phyloP scores from a whole-genome alignment of 1,140 invertebrate species.

The Pseudomyrmex flavicornis region DNA sequence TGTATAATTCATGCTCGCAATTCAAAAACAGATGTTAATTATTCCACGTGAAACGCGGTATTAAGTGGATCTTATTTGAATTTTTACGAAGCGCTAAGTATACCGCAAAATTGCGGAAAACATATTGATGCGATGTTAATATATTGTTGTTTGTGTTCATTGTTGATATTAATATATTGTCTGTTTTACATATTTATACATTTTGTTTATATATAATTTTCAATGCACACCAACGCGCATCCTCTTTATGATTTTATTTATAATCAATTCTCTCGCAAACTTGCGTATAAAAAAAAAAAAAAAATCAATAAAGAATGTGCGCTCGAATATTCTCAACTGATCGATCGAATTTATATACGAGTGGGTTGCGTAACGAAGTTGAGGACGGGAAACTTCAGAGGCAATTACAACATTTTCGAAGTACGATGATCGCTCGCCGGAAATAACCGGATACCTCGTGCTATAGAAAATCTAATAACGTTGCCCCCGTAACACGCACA shows the following conservation, averaged over 20 bases:
- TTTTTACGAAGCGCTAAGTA: too few relatives aligned
- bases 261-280: too few relatives aligned
- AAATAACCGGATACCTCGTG: not conserved
- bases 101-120: not conserved
- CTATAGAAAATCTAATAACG: constrained; percentile 30
- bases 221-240: too few relatives aligned
- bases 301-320: not conserved
- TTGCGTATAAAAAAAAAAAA: not conserved
- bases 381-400: constrained; percentile 11
- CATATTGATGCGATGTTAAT: not conserved
- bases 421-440: constrained; percentile 19
- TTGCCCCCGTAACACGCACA: constrained; percentile 3
- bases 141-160: too few relatives aligned
- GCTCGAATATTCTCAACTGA: not conserved
- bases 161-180: too few relatives aligned
- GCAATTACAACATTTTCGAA: constrained; percentile 33
- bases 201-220: too few relatives aligned
- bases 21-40: not conserved
- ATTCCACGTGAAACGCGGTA: not conserved
- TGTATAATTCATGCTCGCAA: not conserved
- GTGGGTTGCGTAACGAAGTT: constrained; percentile 2
- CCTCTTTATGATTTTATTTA: too few relatives aligned
- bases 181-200: too few relatives aligned
- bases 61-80: too few relatives aligned
- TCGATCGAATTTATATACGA: too few relatives aligned